Conservation (phyloP, 2,888 invertebrate genomes). For the Poecilobothrus nobilitatus region DNA sequence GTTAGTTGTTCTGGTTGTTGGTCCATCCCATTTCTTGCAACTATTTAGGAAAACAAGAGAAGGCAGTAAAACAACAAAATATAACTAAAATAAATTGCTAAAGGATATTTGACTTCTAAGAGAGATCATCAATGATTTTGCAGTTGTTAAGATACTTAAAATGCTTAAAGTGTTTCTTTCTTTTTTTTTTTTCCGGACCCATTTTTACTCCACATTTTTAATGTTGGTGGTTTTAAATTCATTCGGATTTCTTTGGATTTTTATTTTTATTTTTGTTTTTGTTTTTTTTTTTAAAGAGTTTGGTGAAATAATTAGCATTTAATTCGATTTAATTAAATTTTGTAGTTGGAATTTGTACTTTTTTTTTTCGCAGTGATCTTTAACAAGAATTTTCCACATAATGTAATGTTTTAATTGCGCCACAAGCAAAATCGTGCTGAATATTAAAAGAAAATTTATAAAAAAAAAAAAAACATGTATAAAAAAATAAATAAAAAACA, state of each 20-base stretch:
- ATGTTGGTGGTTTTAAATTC: no score
- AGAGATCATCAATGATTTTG: not conserved
- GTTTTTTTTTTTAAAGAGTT: no score
- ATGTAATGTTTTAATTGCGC: not conserved
- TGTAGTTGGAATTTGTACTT: not conserved
- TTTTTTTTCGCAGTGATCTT: not conserved
- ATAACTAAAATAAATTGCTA: not conserved
- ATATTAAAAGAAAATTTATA: not conserved
- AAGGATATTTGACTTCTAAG: slow-evolving; percentile 6
- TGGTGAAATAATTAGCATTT: not conserved
- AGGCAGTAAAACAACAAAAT: not conserved
- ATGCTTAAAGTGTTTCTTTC: not conserved
- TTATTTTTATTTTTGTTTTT: no score
- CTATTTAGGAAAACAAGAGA: not conserved
- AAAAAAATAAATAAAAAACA: no score
- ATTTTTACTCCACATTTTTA: no score
- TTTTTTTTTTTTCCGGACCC: not conserved
- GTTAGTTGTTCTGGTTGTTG: not conserved
- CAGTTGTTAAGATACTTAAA: not conserved
- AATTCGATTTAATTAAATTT: not conserved
- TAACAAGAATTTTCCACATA: slow-evolving; percentile 1
- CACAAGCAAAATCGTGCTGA: not conserved
- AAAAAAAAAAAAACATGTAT: no score
- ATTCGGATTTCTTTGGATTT: no score
- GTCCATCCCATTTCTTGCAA: slow-evolving; percentile 1